phyloP scores from a whole-genome alignment of 35 echinoderm and acorn worm genomes.

The Chiridota heheva region DNA sequence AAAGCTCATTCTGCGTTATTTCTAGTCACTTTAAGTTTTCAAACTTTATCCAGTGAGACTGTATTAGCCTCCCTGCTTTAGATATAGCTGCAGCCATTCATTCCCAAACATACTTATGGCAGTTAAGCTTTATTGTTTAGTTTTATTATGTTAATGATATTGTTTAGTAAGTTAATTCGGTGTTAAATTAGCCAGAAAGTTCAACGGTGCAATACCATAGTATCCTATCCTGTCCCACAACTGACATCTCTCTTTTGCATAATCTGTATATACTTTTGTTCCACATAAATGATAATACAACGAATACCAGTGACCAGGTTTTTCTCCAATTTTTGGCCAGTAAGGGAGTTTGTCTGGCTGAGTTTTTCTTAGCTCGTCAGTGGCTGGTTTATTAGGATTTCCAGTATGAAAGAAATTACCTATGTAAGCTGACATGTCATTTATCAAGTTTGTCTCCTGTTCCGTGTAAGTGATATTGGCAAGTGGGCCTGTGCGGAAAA shows the following conservation, averaged over 20 bases:
- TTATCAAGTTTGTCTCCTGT: constrained; percentile 17
- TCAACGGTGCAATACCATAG: constrained; percentile 10
- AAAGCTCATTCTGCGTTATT: too few species aligned
- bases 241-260: background rate
- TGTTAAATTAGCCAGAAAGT: too few species aligned
- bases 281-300: constrained; percentile 28
- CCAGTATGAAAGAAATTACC: constrained; percentile 62
- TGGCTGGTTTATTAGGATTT: constrained; percentile 47
- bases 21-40: too few species aligned
- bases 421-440: constrained; percentile 49
- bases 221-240: constrained; percentile 10
- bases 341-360: constrained; percentile 19
- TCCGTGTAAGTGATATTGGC: constrained; percentile 21
- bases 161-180: too few species aligned
- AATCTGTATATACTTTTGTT: constrained; percentile 1
- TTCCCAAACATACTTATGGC: too few species aligned
- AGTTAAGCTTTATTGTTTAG: too few species aligned
- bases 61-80: too few species aligned
- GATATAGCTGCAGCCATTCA: too few species aligned
- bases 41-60: too few species aligned
- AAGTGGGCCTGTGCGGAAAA: constrained; percentile 45
- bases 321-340: constrained; percentile 27
- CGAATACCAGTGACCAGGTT: background rate
- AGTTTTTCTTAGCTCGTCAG: background rate
- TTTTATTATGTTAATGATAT: too few species aligned